Percentiles rank a stretch among this genome's conserved stretches.
Conservation (phyloP, 1,140 invertebrate species). For the Brachionus paranguensis region DNA sequence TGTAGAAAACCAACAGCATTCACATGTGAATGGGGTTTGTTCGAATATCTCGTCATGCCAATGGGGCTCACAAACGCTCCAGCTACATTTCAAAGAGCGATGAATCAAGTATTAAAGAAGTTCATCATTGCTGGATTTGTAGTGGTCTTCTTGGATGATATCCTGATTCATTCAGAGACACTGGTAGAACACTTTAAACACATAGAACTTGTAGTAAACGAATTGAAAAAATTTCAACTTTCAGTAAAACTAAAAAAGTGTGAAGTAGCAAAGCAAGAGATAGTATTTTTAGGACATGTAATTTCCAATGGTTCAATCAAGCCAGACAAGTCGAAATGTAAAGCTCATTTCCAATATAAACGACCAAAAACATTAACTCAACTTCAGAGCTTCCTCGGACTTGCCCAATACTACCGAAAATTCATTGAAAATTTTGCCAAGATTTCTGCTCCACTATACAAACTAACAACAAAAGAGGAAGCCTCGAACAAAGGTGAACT, state of each 20-base stretch:
- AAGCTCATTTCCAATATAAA: neutral
- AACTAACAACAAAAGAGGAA: too few relatives aligned
- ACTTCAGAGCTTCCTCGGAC: too few relatives aligned
- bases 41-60: conserved; percentile 48
- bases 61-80: conserved; percentile 53
- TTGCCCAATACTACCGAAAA: too few relatives aligned
- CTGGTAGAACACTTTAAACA: neutral
- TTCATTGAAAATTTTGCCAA: too few relatives aligned
- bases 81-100: conserved; percentile 49
- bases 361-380: neutral
- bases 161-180: neutral
- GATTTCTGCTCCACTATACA: too few relatives aligned
- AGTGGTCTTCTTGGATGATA: neutral
- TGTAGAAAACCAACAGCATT: neutral
- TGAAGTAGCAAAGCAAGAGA: neutral
- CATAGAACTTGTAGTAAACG: neutral
- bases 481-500: too few relatives aligned
- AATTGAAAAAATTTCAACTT: neutral
- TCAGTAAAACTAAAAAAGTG: neutral
- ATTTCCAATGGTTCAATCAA: neutral
- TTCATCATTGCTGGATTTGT: neutral
- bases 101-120: conserved; percentile 43
- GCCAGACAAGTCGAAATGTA: neutral
- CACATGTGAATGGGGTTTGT: conserved; percentile 33
- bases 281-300: neutral